Base-by-base conservation (phyloP, 2,113 vertebrate species). In the Elaphurus davidianus region DNA sequence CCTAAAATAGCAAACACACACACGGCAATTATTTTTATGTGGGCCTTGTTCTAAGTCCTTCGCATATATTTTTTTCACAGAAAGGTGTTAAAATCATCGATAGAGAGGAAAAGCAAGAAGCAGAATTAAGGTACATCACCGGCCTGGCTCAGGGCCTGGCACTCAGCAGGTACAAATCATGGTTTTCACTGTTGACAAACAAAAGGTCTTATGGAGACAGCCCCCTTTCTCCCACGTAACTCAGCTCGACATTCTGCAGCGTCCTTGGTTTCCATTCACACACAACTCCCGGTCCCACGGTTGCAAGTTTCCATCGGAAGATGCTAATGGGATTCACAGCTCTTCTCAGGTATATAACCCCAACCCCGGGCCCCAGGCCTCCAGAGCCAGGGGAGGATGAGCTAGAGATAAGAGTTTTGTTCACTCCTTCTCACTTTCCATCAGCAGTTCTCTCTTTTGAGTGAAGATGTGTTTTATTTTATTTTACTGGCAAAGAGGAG, bases 391-490 rank as follows among this genome's bases (percentile, higher is more conserved):
- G 0, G 2, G 16, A 94, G 78, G 33, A n/a, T 45, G 78, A 4
- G 60, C 60, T 71, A 11, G 43, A 97, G 90, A 79, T 87, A 67
- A 92, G 62, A 6, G 0, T 5, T 3, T 8, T 83, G 10, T 59
- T 95, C 50, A 54, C 33, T 74, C 78, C 92, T 86, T 60, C 81
- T 95, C 94, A 15, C 67, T 64, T 81, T 86, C 94, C 67, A 94
- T 62, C 64, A 40, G 59, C 33, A 15, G 36, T 9, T 15, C 89
- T 92, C 30, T 59, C 40, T 60, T 92, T 47, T 55, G 23, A 60
- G 78, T 50, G 62, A 54, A 96, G 59, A 25, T 78, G 30, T 82
- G 84, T 88, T 90, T 92, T 55, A 85, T 91, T 96, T 96, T 57
- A 30, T 95, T 91, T 74, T 79, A 79, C 87, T 62, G 84, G 52